Evolutionary conservation across 2,113 vertebrate genomes (phyloP), one percentile per base, ranked within the genome.

Genomic region (Apteryx owenii): DNA sequence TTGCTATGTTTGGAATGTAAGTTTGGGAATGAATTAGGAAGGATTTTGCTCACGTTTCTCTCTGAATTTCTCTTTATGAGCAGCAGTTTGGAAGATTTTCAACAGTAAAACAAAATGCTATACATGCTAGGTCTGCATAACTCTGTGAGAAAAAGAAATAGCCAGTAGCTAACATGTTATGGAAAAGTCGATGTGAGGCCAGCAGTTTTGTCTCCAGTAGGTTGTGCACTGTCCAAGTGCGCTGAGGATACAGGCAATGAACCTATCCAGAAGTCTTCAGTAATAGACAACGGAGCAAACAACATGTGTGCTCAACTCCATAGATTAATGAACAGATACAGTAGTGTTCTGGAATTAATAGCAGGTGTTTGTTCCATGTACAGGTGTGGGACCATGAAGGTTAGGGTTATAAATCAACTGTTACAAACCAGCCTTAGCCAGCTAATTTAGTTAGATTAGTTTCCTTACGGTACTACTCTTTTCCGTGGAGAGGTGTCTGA

Each of bases 121-220:
- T 36, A 10, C 10, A 17, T 76, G 56, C 28, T 54, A 71, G 51
- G 19, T 61, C n/a, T 81, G 46, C 26, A 7, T 42, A 54, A 62
- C 12, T 68, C 36, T 38, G 12, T 54, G 53, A 72, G 51, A 81
- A 75, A 44, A 71, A 71, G 65, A 51, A 84, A 68, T 8, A 87
- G 22, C 29, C 46, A 9, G 25, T 9, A 81, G 75, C 26, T 56
- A 72, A 38, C 11, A 23, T 6, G 29, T 8, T 64, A n/a, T 7
- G 58, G 33, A 72, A 60, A 9, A 69, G 21, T 0, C 0, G 62
- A 68, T 0, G 0, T 7, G 36, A 70, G 28, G 50, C 23, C 2
- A 5, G 26, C 28, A 26, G 28, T 48, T 58, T 70, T 44, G 33
- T 53, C 36, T 53, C 38, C 29, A 14, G 48, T 7, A 25, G 61